These are phyloP conservation scores for Cyanoramphus novaezelandiae DNA, from an alignment of 2,113 vertebrate species.

Conservation along the genomic window DNA sequence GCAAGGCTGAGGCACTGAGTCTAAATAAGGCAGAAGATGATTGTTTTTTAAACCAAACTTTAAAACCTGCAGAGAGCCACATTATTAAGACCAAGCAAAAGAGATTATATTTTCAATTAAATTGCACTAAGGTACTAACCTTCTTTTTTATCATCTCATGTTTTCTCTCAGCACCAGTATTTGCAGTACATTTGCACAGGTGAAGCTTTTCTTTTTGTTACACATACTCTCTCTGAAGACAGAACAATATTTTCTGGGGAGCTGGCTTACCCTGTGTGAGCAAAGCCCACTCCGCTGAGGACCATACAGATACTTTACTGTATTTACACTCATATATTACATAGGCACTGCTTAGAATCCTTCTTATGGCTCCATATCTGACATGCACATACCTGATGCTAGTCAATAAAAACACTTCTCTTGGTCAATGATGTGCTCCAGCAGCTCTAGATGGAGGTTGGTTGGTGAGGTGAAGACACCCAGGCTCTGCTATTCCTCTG, in stretches of 20 bases:
- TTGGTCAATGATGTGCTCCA: neutral
- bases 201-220: neutral
- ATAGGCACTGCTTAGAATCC: neutral
- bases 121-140: rapidly evolving
- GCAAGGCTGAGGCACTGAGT: neutral
- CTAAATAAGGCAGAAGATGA: neutral
- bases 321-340: neutral
- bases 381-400: no score
- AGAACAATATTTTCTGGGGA: neutral
- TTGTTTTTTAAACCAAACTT: neutral
- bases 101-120: neutral
- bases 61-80: neutral
- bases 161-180: neutral
- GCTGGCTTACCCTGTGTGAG: neutral
- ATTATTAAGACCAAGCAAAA: neutral
- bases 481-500: neutral
- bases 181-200: neutral
- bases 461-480: neutral
- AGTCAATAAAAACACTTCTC: neutral
- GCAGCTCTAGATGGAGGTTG: neutral
- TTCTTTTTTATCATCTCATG: neutral
- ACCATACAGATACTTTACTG: neutral
- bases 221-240: neutral
- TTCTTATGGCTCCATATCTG: neutral
- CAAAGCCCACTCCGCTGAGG: neutral